Evolutionary conservation across 1,140 invertebrate genomes (phyloP).

Genomic region (Danaus melanippus): DNA sequence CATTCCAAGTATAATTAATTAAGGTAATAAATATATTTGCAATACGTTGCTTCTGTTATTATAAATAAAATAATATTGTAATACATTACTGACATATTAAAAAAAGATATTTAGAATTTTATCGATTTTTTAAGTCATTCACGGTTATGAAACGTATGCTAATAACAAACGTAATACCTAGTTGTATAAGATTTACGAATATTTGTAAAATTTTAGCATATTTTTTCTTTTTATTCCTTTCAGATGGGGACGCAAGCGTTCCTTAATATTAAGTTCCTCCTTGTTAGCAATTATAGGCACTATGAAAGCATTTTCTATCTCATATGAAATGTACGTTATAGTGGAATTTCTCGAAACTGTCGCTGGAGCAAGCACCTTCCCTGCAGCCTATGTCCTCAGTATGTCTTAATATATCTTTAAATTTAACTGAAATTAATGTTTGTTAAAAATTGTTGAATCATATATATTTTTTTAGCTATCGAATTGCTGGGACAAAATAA

Average conservation of each 20-base stretch:
- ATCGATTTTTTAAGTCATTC: too few species aligned
- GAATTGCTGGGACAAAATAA: conserved; percentile 56
- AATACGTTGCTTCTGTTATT: too few species aligned
- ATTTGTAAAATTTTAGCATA: too few species aligned
- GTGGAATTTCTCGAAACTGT: conserved; percentile 80
- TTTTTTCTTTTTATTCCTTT: conserved; percentile 3
- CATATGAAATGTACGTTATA: conserved; percentile 76
- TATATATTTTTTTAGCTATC: conserved; percentile 43
- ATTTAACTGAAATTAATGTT: neutral
- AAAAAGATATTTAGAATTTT: too few species aligned
- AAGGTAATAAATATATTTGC: too few species aligned
- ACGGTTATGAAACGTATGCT: too few species aligned
- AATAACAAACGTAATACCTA: too few species aligned
- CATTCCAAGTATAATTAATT: too few species aligned
- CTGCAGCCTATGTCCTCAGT: conserved; percentile 65
- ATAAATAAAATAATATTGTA: too few species aligned
- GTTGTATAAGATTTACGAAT: too few species aligned
- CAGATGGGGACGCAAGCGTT: conserved; percentile 60
- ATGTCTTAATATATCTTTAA: conserved; percentile 16
- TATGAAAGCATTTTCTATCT: conserved; percentile 75
- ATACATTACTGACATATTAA: too few species aligned
- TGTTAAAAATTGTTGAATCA: conserved; percentile 2
- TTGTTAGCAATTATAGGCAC: conserved; percentile 55
- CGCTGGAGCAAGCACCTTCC: conserved; percentile 65
- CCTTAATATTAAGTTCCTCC: conserved; percentile 48